phyloP scores from a whole-genome alignment of 2,888 invertebrate species.

The Kuschelorhynchus macadamiae region DNA sequence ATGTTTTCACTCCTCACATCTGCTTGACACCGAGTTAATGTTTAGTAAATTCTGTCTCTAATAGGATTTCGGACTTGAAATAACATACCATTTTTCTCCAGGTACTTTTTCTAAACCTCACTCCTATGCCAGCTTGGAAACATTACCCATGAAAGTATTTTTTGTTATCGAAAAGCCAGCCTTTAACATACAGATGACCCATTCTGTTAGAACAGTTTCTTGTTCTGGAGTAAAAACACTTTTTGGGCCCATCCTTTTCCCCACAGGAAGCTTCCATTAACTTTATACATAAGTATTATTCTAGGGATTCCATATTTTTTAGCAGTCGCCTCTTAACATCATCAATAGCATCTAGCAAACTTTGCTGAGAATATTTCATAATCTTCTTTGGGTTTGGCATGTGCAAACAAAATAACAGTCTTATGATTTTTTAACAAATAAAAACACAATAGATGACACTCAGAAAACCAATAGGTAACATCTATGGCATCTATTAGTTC shows the following conservation, averaged over 20 bases:
- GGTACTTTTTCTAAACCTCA: not conserved
- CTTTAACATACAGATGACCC: not conserved
- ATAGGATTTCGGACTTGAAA: not conserved
- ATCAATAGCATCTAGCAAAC: too few species aligned
- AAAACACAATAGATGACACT: too few species aligned
- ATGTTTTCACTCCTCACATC: not conserved
- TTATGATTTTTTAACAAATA: too few species aligned
- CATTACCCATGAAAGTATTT: not conserved
- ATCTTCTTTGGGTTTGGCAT: too few species aligned
- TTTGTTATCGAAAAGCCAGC: constrained; percentile 7
- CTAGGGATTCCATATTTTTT: constrained; percentile 11
- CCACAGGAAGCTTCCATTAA: constrained; percentile 14
- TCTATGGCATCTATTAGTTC: too few species aligned
- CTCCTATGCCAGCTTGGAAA: not conserved
- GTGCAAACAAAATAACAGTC: too few species aligned
- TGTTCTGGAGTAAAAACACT: constrained; percentile 20
- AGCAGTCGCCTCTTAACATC: not conserved
- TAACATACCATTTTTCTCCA: constrained; percentile 3
- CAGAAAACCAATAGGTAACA: too few species aligned
- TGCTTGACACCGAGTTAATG: not conserved
- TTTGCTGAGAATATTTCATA: too few species aligned
- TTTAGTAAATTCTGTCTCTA: not conserved
- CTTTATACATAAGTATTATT: constrained; percentile 19
- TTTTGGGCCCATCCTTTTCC: constrained; percentile 23
- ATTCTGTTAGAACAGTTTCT: constrained; percentile 17